Conservation (phyloP, 2,797 vertebrate genomes). For the Pseudotriccus pelzelni region DNA sequence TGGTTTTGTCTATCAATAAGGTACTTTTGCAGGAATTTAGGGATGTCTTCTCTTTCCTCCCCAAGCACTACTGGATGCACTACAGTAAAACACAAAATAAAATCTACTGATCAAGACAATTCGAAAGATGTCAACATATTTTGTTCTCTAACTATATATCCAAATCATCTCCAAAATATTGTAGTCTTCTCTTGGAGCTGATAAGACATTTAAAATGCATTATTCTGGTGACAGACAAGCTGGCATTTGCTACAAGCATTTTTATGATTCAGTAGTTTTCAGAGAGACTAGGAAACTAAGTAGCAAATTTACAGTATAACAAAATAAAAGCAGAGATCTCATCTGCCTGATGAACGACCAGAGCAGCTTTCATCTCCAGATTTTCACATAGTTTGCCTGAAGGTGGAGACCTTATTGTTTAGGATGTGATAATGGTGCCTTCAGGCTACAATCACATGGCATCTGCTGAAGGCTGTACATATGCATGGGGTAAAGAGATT, state of each 20-base stretch:
- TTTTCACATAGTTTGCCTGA: constrained; percentile 47
- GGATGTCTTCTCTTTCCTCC: neutral
- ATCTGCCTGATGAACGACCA: constrained; percentile 59
- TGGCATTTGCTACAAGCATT: constrained; percentile 45
- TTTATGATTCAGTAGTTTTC: constrained; percentile 61
- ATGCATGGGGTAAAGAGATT: neutral
- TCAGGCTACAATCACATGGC: neutral
- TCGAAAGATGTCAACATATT: constrained; percentile 28
- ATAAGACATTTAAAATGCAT: constrained; percentile 56
- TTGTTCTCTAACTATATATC: constrained; percentile 32
- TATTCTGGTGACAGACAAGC: constrained; percentile 59
- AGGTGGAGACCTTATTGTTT: constrained; percentile 30
- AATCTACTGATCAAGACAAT: constrained; percentile 18
- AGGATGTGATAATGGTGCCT: neutral
- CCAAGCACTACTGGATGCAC: neutral
- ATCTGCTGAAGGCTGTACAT: neutral
- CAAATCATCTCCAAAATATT: constrained; percentile 18
- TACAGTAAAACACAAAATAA: neutral
- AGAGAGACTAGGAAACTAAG: constrained; percentile 39
- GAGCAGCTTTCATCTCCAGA: constrained; percentile 41
- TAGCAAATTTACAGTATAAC: constrained; percentile 54
- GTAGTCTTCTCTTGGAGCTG: constrained; percentile 21
- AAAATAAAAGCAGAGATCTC: constrained; percentile 61
- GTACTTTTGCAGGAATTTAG: neutral
- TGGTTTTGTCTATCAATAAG: neutral